These are phyloP conservation scores for Sebastes miniatus DNA, from an alignment of 2,797 vertebrate species.

Conservation along the genomic window DNA sequence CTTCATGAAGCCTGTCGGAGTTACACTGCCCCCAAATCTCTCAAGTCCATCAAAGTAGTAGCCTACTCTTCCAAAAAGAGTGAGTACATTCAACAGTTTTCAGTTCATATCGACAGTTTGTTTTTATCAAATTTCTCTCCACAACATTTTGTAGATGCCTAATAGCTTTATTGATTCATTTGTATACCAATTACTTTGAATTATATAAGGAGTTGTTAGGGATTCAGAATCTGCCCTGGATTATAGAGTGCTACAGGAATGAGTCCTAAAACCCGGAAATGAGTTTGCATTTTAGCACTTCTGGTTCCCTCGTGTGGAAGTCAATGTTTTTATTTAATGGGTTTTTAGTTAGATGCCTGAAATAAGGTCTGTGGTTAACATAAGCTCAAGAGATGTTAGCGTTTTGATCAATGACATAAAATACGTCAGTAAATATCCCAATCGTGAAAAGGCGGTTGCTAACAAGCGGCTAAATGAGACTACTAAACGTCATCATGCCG, in stretches of 20 bases:
- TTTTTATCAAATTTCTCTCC: neutral
- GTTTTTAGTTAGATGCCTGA: too few species aligned
- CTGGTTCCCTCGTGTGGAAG: too few species aligned
- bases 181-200: neutral
- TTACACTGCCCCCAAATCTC: neutral
- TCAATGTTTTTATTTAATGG: too few species aligned
- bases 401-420: fast-evolving
- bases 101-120: neutral
- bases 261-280: too few species aligned
- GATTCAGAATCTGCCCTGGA: neutral
- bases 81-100: neutral
- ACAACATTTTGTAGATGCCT: neutral
- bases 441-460: too few species aligned
- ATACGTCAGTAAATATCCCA: too few species aligned
- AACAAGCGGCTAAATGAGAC: too few species aligned
- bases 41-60: neutral
- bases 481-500: too few species aligned
- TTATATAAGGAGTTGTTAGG: neutral
- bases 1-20: neutral
- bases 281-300: too few species aligned
- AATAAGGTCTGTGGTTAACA: too few species aligned
- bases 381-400: too few species aligned
- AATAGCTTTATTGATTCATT: neutral
- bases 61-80: neutral
- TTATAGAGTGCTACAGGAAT: too few species aligned